Base-by-base conservation (phyloP, 2,797 vertebrate species). In the Apogon talboti region DNA sequence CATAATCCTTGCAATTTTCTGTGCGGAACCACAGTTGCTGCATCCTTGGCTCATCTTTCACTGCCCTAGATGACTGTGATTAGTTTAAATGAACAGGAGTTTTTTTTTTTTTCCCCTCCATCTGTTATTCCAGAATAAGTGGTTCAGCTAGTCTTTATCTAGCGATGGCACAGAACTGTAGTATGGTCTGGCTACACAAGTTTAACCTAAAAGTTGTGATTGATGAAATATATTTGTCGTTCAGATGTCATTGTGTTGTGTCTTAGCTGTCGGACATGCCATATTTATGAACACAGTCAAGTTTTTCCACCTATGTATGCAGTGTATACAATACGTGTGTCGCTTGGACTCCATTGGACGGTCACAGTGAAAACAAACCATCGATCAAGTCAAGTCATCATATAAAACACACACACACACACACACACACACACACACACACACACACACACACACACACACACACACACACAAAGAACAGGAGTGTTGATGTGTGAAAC, bases 211-310 rank as follows among this genome's bases (percentile, higher is more conserved):
- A 21, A 21, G 19, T 3, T 21, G 19, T 30, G 11, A 7, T 54
- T 11, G 52, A 7, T n/a, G 12, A 33, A 66, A 33, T 33, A 24
- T 8, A 4, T 19, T 1, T 12, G 37, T 7, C 33, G 53, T 19
- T 66, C 28, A 43, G 50, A 16, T 24, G 38, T 11, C 33, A 48
- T 38, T 5, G 4, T 40, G n/a, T 46, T 45, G 42, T 15, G 40
- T n/a, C 38, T 50, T 19, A 38, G 6, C n/a, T 64, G 59, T 62
- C 41, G 64, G 50, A 14, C n/a, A 46, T 28, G 50, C 60, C 38
- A 52, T 37, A 35, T 19, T 15, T 40, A 43, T n/a, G 50, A 21
- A 21, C 19, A 68, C 40, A 30, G 9, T 21, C 21, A 30, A 38
- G 28, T 8, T 12, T 11, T n/a, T 37, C 10, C 28, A 16, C 37